phyloP scores from a whole-genome alignment of 2,797 vertebrate species.

The Tokudaia muenninki region DNA sequence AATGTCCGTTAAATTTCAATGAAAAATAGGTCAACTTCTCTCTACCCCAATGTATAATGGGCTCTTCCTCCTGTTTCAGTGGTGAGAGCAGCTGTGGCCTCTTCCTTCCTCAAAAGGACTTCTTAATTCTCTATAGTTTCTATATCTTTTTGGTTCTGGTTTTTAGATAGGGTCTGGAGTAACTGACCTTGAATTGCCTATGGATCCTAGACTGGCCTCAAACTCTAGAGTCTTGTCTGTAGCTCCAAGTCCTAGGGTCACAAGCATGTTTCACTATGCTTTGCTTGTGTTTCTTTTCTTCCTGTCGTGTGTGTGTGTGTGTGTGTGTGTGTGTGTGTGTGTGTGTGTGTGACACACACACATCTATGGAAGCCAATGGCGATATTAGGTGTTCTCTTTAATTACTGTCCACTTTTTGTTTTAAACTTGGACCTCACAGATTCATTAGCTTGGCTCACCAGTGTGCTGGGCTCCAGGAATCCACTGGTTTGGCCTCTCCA shows the following conservation, averaged over 20 bases:
- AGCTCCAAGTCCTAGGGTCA: background rate
- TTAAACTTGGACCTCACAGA: background rate
- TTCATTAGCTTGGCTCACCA: background rate
- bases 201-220: background rate
- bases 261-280: background rate
- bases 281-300: background rate
- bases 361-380: background rate
- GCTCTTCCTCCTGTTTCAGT: background rate
- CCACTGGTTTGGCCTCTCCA: background rate
- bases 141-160: background rate
- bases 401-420: background rate
- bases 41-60: background rate
- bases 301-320: too few relatives aligned
- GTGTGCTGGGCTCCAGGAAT: background rate
- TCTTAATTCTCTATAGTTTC: background rate
- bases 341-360: background rate
- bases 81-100: background rate
- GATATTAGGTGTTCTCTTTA: background rate
- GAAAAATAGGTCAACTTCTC: background rate
- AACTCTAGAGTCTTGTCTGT: background rate
- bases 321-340: background rate
- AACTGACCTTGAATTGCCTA: background rate
- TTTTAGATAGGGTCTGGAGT: background rate
- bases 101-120: background rate
- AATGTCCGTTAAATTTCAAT: background rate